Percentiles rank a stretch among this genome's conserved stretches.
Conservation (phyloP, 2,888 invertebrate genomes). For the Papilio gigon region DNA sequence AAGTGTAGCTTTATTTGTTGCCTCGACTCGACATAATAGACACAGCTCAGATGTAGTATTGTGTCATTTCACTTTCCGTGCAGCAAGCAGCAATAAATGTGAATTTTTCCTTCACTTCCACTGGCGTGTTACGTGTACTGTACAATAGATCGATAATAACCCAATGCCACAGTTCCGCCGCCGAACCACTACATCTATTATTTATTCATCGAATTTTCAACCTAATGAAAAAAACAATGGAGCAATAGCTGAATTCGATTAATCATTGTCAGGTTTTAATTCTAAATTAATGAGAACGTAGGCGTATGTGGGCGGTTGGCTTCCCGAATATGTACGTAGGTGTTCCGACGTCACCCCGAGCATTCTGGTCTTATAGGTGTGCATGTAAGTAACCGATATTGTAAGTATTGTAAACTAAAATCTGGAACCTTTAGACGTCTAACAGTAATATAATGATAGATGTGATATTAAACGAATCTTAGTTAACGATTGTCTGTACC, state of each 20-base stretch:
- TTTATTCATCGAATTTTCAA: slow-evolving; percentile 66
- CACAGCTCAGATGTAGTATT: slow-evolving; percentile 47
- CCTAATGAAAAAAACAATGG: slow-evolving; percentile 69
- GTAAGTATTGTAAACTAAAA: slow-evolving; percentile 51
- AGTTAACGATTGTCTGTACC: slow-evolving; percentile 65
- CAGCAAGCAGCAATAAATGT: slow-evolving; percentile 18
- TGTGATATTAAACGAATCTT: slow-evolving; percentile 55
- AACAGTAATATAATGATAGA: slow-evolving; percentile 53
- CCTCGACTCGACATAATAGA: slow-evolving; percentile 30
- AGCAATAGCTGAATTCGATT: slow-evolving; percentile 67
- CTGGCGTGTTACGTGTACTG: slow-evolving; percentile 43
- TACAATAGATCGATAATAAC: slow-evolving; percentile 60
- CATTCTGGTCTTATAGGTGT: slow-evolving; percentile 44
- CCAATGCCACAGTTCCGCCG: slow-evolving; percentile 59
- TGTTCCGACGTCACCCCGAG: slow-evolving; percentile 34
- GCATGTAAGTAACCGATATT: slow-evolving; percentile 53
- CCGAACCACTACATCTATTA: slow-evolving; percentile 60
- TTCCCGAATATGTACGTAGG: slow-evolving; percentile 42
- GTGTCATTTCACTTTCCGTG: slow-evolving; percentile 45
- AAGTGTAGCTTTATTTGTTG: slow-evolving; percentile 34
- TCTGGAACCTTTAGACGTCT: slow-evolving; percentile 51
- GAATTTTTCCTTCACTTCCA: slow-evolving; percentile 38
- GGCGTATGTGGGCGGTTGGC: slow-evolving; percentile 45
- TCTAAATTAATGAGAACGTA: slow-evolving; percentile 53
- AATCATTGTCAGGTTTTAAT: slow-evolving; percentile 65